Evolutionary conservation across 1,140 invertebrate genomes (phyloP).

Genomic region (Coelopa frigida): DNA sequence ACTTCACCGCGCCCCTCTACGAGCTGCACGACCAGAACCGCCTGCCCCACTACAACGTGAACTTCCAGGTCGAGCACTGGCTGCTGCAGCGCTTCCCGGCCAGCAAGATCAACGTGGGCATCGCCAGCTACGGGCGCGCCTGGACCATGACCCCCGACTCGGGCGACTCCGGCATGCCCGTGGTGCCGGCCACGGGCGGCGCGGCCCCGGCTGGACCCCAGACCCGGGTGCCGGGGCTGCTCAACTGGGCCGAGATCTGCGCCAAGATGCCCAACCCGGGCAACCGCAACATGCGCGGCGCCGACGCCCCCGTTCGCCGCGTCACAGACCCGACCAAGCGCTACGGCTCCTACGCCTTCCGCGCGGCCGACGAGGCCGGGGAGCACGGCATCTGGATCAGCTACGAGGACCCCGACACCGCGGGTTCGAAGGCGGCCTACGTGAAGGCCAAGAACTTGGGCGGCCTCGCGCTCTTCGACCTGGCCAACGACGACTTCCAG

Average conservation of each 20-base stretch:
- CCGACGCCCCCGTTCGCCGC: conserved; percentile 55
- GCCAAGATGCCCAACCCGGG: conserved; percentile 58
- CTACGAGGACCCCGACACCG: conserved; percentile 81
- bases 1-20: conserved; percentile 64
- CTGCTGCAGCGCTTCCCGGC: conserved; percentile 56
- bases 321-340: conserved; percentile 66
- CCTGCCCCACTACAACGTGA: conserved; percentile 57
- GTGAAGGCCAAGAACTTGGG: conserved; percentile 66
- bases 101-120: conserved; percentile 72
- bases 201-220: conserved; percentile 56
- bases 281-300: conserved; percentile 51
- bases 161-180: conserved; percentile 65
- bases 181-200: conserved; percentile 54
- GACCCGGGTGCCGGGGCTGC: conserved; percentile 63
- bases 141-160: conserved; percentile 71
- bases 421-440: conserved; percentile 71
- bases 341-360: conserved; percentile 68
- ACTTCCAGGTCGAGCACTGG: conserved; percentile 57
- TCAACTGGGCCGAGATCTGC: conserved; percentile 78
- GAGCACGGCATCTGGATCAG: conserved; percentile 78
- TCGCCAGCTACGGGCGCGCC: conserved; percentile 73
- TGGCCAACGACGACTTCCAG: conserved; percentile 77
- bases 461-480: conserved; percentile 72
- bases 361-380: conserved; percentile 57
- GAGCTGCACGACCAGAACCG: conserved; percentile 55